phyloP scores from a whole-genome alignment of 2,888 invertebrate species.

The Tipula unca region DNA sequence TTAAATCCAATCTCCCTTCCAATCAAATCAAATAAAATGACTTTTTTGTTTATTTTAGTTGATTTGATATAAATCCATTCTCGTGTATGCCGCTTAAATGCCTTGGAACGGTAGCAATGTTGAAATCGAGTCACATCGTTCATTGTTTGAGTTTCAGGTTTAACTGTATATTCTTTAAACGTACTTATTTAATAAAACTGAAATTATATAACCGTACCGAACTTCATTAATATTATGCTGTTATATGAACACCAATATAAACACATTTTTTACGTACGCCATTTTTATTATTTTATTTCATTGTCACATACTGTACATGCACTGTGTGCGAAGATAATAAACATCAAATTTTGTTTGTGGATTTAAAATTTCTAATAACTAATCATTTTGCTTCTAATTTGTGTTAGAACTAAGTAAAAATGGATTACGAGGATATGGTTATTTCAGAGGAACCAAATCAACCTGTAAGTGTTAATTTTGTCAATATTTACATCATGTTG shows the following conservation, averaged over 20 bases:
- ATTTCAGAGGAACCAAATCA: conserved; percentile 37
- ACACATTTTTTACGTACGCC: background rate
- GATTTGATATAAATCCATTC: no score
- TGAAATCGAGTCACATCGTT: no score
- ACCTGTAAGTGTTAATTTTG: conserved; percentile 30
- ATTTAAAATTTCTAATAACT: background rate
- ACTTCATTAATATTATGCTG: background rate
- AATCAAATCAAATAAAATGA: no score
- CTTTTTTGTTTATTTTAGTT: no score
- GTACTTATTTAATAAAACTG: no score
- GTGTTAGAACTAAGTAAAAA: conserved; percentile 24
- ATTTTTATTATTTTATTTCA: conserved; percentile 8
- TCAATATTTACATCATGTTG: background rate
- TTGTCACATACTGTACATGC: background rate
- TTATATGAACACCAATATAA: no score
- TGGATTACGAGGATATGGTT: conserved; percentile 40
- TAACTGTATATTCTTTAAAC: no score
- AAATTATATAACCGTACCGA: no score
- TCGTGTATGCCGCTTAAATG: no score
- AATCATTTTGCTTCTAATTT: background rate
- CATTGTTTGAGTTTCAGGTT: no score
- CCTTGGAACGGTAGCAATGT: no score
- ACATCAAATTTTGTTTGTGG: background rate
- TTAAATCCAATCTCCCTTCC: no score
- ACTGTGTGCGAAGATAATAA: background rate